phyloP scores from a whole-genome alignment of 2,888 invertebrate genomes.

The Mesorhabditis spiculigera region DNA sequence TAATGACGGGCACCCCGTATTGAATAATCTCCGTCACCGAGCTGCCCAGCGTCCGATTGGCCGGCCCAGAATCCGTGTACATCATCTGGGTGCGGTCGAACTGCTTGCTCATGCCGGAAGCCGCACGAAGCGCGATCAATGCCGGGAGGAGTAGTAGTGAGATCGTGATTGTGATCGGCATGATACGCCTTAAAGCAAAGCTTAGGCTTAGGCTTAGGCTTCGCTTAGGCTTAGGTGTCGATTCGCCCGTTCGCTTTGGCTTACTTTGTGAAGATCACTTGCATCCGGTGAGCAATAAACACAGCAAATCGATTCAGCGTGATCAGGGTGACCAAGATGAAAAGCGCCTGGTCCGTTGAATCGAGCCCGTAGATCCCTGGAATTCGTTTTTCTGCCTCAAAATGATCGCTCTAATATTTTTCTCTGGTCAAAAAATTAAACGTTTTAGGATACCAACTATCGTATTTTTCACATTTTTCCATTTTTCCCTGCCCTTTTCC shows the following conservation, averaged over 20 bases:
- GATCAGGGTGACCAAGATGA: not conserved
- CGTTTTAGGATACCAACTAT: no score
- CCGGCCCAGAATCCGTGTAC: not conserved
- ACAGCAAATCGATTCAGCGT: not conserved
- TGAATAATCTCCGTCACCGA: not conserved
- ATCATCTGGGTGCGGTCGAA: not conserved
- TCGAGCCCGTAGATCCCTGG: not conserved
- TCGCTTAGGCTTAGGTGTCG: not conserved
- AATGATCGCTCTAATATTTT: not conserved
- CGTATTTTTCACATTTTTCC: no score
- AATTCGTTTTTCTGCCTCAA: not conserved
- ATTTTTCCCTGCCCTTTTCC: not conserved
- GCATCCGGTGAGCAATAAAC: not conserved
- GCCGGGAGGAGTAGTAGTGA: not conserved
- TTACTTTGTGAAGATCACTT: not conserved
- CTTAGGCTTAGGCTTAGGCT: not conserved
- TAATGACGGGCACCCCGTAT: not conserved
- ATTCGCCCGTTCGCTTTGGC: not conserved
- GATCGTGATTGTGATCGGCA: not conserved
- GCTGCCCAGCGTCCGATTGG: no score
- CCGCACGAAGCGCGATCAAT: not conserved
- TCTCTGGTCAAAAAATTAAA: no score
- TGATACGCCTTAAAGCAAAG: not conserved
- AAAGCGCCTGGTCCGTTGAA: not conserved
- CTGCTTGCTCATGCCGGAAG: not conserved